phyloP scores from a whole-genome alignment of 2,113 vertebrate species.

The Megaceryle torquata region DNA sequence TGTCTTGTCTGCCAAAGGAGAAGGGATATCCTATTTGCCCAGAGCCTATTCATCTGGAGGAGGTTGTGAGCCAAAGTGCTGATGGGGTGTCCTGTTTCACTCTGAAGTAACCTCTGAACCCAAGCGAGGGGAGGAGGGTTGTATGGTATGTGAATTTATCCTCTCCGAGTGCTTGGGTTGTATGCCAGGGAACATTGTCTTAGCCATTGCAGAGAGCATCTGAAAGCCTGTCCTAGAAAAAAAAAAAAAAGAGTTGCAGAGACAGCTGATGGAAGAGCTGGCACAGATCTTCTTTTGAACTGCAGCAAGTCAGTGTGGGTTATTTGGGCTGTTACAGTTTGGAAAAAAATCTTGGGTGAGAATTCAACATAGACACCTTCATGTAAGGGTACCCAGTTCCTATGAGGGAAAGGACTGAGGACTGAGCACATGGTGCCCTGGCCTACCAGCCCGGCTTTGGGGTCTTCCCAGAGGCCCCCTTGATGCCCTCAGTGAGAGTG shows the following conservation, averaged over 20 bases:
- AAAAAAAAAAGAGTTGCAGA: neutral
- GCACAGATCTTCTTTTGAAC: neutral
- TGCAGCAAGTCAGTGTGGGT: neutral
- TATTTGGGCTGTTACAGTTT: neutral
- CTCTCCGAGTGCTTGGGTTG: neutral
- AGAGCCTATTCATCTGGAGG: neutral
- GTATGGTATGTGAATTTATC: neutral
- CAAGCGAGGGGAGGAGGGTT: accelerated
- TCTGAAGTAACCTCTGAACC: neutral
- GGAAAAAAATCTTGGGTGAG: neutral
- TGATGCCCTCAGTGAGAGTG: neutral
- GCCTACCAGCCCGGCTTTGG: neutral
- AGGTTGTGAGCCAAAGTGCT: neutral
- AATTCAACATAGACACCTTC: neutral
- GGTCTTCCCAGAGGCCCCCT: neutral
- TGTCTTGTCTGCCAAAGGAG: neutral
- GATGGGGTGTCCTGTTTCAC: accelerated
- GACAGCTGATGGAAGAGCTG: neutral
- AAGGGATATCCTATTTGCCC: neutral
- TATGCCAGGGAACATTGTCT: neutral
- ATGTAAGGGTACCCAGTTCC: neutral
- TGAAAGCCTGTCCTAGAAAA: constrained; percentile 2
- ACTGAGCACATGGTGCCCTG: accelerated
- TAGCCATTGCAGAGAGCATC: neutral
- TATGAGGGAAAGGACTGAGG: neutral